phyloP scores from a whole-genome alignment of 2,888 invertebrate species.

The Oscheius myriophilus region DNA sequence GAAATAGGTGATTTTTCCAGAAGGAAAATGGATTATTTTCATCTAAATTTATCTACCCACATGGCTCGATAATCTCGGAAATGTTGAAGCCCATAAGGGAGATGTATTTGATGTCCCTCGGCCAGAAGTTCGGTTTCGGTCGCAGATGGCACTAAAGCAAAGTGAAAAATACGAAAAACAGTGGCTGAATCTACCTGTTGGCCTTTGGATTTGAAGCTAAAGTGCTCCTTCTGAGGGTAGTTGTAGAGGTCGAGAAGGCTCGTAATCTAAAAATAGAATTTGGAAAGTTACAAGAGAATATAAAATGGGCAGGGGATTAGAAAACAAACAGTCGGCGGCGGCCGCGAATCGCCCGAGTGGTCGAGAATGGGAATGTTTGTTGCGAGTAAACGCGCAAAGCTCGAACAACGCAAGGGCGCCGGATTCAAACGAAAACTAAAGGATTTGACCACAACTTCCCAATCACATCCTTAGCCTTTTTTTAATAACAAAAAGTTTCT shows the following conservation, averaged over 20 bases:
- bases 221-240: slow-evolving; percentile 21
- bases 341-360: slow-evolving; percentile 6
- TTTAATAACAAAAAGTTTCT: not conserved
- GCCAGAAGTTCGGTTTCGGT: slow-evolving; percentile 25
- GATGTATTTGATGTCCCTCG: slow-evolving; percentile 14
- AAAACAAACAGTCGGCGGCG: not conserved
- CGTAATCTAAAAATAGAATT: slow-evolving; percentile 6
- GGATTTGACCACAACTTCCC: not conserved
- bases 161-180: not conserved
- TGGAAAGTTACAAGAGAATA: not conserved
- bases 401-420: slow-evolving; percentile 5
- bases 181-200: not conserved
- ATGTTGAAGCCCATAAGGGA: slow-evolving; percentile 5
- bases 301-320: slow-evolving; percentile 1
- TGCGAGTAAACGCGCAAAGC: slow-evolving; percentile 19
- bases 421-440: too few relatives aligned
- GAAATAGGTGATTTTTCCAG: too few relatives aligned
- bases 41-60: slow-evolving; percentile 4
- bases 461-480: not conserved
- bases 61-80: not conserved
- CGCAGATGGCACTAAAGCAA: slow-evolving; percentile 12
- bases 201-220: slow-evolving; percentile 21
- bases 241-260: slow-evolving; percentile 22
- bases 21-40: too few relatives aligned
- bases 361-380: slow-evolving; percentile 20